These are phyloP conservation scores for Drosophila helvetica DNA, from an alignment of 2,888 invertebrate genomes.

Conservation along the genomic window DNA sequence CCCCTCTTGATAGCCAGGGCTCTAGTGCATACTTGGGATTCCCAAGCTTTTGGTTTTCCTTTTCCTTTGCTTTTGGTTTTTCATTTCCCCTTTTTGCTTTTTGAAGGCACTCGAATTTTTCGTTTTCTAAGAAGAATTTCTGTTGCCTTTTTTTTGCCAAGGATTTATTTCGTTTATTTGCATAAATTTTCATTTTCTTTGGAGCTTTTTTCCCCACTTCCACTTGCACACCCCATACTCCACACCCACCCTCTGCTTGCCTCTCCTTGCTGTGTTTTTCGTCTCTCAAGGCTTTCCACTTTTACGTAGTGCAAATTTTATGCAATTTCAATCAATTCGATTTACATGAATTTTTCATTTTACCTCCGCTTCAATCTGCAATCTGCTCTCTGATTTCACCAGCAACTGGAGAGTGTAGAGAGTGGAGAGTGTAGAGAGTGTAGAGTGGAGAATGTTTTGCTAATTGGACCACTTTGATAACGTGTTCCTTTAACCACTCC, in stretches of 20 bases:
- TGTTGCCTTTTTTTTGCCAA: constrained; percentile 46
- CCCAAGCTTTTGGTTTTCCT: constrained; percentile 12
- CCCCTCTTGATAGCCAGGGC: constrained; percentile 4
- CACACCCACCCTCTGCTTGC: not conserved
- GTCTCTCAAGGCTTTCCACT: constrained; percentile 4
- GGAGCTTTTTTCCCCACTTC: constrained; percentile 4
- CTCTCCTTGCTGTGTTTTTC: not conserved
- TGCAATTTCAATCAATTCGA: constrained; percentile 79
- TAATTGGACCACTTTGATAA: constrained; percentile 57
- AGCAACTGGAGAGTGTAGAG: not conserved
- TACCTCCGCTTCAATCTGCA: constrained; percentile 19
- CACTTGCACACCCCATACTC: constrained; percentile 1
- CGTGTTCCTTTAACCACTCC: constrained; percentile 6
- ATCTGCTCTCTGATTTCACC: constrained; percentile 25
- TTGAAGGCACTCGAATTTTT: constrained; percentile 32
- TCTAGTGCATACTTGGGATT: constrained; percentile 35
- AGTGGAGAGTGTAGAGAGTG: not conserved
- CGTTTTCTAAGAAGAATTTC: constrained; percentile 39
- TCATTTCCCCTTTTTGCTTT: constrained; percentile 28
- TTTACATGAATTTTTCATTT: constrained; percentile 72
- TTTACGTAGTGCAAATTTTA: constrained; percentile 59
- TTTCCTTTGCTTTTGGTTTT: constrained; percentile 31
- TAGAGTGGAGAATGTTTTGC: constrained; percentile 15
- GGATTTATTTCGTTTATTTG: constrained; percentile 75
- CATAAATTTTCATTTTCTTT: constrained; percentile 75